Percentiles rank a stretch among this genome's conserved stretches.
Evolutionary conservation across 2,797 vertebrate genomes (phyloP).

Genomic region (Centroberyx gerrardi): DNA sequence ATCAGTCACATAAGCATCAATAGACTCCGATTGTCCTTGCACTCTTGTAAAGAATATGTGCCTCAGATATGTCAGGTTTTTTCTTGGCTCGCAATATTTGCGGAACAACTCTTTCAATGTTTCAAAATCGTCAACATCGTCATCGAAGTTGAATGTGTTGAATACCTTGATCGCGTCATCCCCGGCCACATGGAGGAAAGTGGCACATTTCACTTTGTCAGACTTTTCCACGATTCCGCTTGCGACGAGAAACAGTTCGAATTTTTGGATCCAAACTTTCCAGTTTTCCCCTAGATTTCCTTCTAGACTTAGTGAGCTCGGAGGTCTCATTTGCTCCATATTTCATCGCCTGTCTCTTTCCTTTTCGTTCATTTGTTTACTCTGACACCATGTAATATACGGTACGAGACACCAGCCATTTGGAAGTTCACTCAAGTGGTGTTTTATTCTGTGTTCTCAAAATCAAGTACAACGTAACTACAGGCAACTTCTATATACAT

Average conservation of each 20-base stretch:
- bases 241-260: too few relatives aligned
- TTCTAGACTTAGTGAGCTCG: neutral
- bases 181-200: too few relatives aligned
- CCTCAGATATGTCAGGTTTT: slow-evolving; percentile 1
- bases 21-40: neutral
- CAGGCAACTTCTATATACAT: too few relatives aligned
- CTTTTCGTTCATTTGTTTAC: neutral
- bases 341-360: too few relatives aligned
- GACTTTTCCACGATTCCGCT: too few relatives aligned
- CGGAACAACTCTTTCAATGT: neutral
- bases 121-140: neutral
- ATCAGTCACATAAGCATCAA: neutral
- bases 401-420: too few relatives aligned
- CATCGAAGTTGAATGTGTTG: neutral
- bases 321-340: neutral
- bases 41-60: neutral
- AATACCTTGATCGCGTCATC: too few relatives aligned
- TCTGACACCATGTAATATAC: neutral
- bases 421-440: too few relatives aligned
- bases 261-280: neutral
- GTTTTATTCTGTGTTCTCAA: too few relatives aligned
- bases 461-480: too few relatives aligned
- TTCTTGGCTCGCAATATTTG: neutral
- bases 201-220: slow-evolving; percentile 5
- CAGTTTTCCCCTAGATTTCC: slow-evolving; percentile 3